Evolutionary conservation across 2,797 vertebrate species (phyloP), one percentile per base, ranked within the genome.

Genomic region (Acanthis flammea): DNA sequence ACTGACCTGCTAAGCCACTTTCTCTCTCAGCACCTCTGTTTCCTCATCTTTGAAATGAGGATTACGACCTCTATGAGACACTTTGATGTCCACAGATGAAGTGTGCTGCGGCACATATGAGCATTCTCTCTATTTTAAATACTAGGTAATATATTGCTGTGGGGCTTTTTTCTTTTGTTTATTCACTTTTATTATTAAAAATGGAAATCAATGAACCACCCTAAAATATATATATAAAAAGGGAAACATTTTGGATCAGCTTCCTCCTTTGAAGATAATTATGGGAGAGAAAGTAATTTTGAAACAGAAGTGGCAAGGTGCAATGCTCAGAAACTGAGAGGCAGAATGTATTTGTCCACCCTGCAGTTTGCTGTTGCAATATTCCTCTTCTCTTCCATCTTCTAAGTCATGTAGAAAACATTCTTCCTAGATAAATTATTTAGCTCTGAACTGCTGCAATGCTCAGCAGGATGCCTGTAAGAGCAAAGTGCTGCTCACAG

Each of bases 11-110:
- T 90, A 54, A 94, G 93, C 53, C 74, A 82, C 77, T 89, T 94
- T 93, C 77, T 66, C 83, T 83, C 72, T 92, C 71, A 74, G n/a
- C 67, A 92, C 53, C 74, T 81, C 81, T 71, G 41, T 63, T 93
- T 95, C 92, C 83, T 88, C 80, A 71, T 37, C 71, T 93, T 76
- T 86, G 90, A 92, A 92, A 93, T 33, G 19, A 73, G 60, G 61
- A 95, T 89, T 86, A 92, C 7, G 23, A 83, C 88, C 67, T 93
- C 61, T 72, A 1, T 27, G 67, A 95, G 76, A 77, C 10, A 31
- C 93, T 95, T 94, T 82, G 86, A 91, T 92, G 86, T 71, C 71
- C 90, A 58, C n/a, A 87, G 35, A 73, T 19, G 53, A 73, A 89
- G 81, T 30, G 92, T 90, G 86, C 77, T 76, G 77, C 0, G 2